A percentile compares a stretch with the other conserved stretches of the same genome.
Evolutionary conservation across 2,113 vertebrate genomes (phyloP).

Genomic region (Craseonycteris thonglongyai): DNA sequence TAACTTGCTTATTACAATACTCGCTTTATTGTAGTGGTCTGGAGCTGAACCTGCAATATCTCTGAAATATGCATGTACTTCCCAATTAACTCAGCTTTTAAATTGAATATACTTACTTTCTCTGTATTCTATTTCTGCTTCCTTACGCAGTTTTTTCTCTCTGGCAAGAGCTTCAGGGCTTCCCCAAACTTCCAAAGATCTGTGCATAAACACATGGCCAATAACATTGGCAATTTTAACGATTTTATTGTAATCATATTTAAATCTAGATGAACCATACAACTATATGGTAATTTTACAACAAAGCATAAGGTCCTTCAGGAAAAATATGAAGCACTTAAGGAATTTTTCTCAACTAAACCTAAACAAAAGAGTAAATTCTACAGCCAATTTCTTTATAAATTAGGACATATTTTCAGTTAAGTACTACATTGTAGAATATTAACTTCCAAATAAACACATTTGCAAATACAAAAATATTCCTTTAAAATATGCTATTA

Average conservation of each 20-base stretch:
- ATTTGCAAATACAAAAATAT: neutral
- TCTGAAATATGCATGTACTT: neutral
- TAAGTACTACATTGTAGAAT: neutral
- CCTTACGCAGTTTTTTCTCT: conserved; percentile 91
- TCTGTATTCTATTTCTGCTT: conserved; percentile 91
- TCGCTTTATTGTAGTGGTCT: neutral
- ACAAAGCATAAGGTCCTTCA: neutral
- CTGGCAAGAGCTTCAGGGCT: conserved; percentile 93
- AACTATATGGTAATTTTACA: neutral
- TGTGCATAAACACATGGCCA: conserved; percentile 60
- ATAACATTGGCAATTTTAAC: conserved; percentile 6
- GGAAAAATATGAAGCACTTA: neutral
- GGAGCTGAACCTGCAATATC: neutral
- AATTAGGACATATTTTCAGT: neutral
- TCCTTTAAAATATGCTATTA: neutral
- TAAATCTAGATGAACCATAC: conserved; percentile 14
- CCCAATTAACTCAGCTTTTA: conserved; percentile 22
- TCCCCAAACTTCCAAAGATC: conserved; percentile 96
- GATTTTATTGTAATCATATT: conserved; percentile 6
- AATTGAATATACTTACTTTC: conserved; percentile 86
- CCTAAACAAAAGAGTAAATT: conserved; percentile 4
- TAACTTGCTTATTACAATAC: neutral
- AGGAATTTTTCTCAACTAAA: conserved; percentile 21
- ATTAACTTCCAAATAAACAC: neutral
- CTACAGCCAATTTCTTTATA: neutral